Conservation (phyloP, 2,113 vertebrate species). For the Lagopus muta region DNA sequence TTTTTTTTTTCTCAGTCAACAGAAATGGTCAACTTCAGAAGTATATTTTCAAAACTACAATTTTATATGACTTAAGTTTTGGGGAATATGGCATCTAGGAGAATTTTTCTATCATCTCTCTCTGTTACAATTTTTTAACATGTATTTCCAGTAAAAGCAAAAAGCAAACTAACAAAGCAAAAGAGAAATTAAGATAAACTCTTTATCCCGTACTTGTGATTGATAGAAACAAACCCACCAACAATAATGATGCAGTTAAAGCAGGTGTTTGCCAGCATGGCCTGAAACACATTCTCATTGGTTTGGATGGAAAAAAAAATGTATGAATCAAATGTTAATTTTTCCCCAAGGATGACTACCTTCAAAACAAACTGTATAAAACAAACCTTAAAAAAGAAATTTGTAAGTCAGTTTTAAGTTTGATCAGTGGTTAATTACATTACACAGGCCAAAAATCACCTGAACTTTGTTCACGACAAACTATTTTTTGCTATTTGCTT, state of each 20-base stretch:
- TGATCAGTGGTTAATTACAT: not conserved
- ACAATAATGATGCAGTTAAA: not conserved
- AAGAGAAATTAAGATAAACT: not conserved
- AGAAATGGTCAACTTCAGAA: not conserved
- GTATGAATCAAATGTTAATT: not conserved
- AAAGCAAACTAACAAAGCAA: not conserved
- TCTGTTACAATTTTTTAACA: not conserved
- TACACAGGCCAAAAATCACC: not conserved
- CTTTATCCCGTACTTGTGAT: not conserved
- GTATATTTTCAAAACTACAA: not conserved
- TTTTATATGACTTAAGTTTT: not conserved
- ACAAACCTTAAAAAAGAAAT: not conserved
- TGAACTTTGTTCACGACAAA: conserved; percentile 3
- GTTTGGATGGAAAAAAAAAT: not conserved
- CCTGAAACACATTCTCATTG: not conserved
- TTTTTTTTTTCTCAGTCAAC: not conserved
- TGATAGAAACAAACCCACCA: not conserved
- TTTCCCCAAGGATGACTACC: not conserved
- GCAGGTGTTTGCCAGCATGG: not conserved
- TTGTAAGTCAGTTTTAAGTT: not conserved
- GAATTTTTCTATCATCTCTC: not conserved
- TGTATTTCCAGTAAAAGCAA: not conserved
- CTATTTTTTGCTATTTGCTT: not conserved
- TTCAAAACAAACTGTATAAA: not conserved
- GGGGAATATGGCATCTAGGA: not conserved